A percentile compares a stretch with the other conserved stretches of the same genome.
Evolutionary conservation across 2,888 invertebrate species (phyloP).

Genomic region (Macrophya annulata): DNA sequence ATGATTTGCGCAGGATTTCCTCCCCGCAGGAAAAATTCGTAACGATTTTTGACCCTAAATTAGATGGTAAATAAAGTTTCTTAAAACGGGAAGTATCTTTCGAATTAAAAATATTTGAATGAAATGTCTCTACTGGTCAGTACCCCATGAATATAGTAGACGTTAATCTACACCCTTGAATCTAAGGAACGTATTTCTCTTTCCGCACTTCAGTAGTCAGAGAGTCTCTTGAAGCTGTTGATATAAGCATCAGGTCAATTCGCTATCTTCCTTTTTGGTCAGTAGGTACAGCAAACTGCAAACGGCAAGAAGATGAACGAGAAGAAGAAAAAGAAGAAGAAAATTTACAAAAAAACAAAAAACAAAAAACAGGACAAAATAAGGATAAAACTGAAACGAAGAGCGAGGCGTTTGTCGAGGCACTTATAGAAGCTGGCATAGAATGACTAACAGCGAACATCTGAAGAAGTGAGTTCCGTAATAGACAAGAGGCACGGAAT

Average conservation of each 20-base stretch:
- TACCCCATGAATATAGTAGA: neutral
- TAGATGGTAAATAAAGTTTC: neutral
- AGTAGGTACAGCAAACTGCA: neutral
- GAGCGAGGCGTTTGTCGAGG: neutral
- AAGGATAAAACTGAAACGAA: too few relatives aligned
- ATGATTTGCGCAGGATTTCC: too few relatives aligned
- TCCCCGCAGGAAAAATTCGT: neutral
- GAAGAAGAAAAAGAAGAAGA: neutral
- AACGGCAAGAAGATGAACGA: neutral
- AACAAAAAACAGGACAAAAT: too few relatives aligned
- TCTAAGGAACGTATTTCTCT: neutral
- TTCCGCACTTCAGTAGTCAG: neutral
- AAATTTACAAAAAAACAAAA: too few relatives aligned
- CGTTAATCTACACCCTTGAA: neutral
- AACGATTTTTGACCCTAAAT: neutral
- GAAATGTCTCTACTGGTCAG: neutral
- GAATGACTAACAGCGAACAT: slow-evolving; percentile 8
- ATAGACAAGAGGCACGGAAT: neutral
- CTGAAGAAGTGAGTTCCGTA: neutral
- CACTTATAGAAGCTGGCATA: neutral
- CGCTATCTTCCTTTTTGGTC: neutral
- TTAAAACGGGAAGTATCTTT: neutral
- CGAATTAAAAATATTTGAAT: neutral
- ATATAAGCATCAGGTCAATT: slow-evolving; percentile 14
- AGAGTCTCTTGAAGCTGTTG: slow-evolving; percentile 9